These are phyloP conservation scores for Platypus cylindrus DNA, from an alignment of 2,888 invertebrate species.

Conservation along the genomic window DNA sequence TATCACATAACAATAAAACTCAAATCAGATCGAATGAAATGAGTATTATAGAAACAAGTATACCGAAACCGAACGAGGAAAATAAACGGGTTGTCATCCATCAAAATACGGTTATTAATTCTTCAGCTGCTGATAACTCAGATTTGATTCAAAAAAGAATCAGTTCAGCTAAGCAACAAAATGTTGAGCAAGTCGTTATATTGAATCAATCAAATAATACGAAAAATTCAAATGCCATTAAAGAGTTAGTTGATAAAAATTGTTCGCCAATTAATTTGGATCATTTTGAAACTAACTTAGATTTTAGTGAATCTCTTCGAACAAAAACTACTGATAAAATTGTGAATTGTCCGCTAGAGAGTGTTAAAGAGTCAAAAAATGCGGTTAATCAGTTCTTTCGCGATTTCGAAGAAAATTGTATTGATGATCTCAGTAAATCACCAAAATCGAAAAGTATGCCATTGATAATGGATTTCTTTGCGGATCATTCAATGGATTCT, in stretches of 20 bases:
- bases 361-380: constrained; percentile 3
- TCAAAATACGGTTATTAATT: constrained; percentile 20
- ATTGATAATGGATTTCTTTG: constrained; percentile 17
- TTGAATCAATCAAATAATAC: too few relatives aligned
- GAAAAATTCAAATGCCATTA: constrained; percentile 15
- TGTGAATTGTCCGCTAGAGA: too few relatives aligned
- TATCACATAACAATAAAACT: constrained; percentile 16
- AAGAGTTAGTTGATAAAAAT: constrained; percentile 23
- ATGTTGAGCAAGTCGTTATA: constrained; percentile 6
- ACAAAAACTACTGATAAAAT: too few relatives aligned
- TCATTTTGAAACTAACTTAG: constrained; percentile 16
- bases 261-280: constrained; percentile 23
- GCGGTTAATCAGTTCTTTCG: background rate
- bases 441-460: constrained; percentile 17
- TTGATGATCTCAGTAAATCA: constrained; percentile 8
- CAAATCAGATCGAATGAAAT: constrained; percentile 9
- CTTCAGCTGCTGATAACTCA: constrained; percentile 6
- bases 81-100: constrained; percentile 19
- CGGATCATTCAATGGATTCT: too few relatives aligned
- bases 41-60: constrained; percentile 1
- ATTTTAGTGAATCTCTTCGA: constrained; percentile 7
- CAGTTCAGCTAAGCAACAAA: constrained; percentile 4
- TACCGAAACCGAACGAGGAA: constrained; percentile 7
- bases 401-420: constrained; percentile 6
- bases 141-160: constrained; percentile 13